Base-by-base conservation (phyloP, 2,888 invertebrate species). In the Heliconius ismenius region DNA sequence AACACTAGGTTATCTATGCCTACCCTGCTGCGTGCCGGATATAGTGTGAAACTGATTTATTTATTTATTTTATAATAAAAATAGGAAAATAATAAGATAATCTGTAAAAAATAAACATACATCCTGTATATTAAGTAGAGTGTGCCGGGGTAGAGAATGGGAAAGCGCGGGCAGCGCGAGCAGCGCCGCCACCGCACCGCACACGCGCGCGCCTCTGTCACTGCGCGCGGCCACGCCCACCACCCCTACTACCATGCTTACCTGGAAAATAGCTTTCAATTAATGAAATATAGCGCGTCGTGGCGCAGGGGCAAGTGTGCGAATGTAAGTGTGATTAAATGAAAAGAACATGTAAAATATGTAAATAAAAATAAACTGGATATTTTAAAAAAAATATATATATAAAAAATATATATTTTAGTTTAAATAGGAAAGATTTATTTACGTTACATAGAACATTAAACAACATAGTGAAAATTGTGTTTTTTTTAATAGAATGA, bases 201-300 rank as follows among this genome's bases (percentile, higher is more conserved):
- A 93, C 39, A 94, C 92, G 1, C 93, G 87, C 2, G 87, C 93
- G 7, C 93, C 93, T 18, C 86, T 82, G 60, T 69, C 76, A 4
- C 85, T 81, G 15, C 89, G 89, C 15, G 91, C 92, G 26, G 88
- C 88, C 0, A 88, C 89, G 39, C 92, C 90, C 65, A 92, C 92
- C 63, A 93, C 92, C 2, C 94, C 93, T 62, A 93, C 88, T 79
- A 93, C 92, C 94, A 94, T 93, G 82, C 91, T 91, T 70, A 94
- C 94, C 94, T 94, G 15, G 0, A 58, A n/a, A 58, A 6, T 58
- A n/a, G 11, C 58, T 49, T 49, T 21, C 18, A 49, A 49, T 49
- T 49, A 49, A 18, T 7, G 3, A 21, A 49, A 11, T 2, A 7
- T 32, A 4, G 6, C 28, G 28, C 43, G 43, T 4, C 15, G 43